Percentiles rank a stretch among this genome's conserved stretches.
Conservation (phyloP, 2,888 invertebrate species). For the Thymelicus lineola region DNA sequence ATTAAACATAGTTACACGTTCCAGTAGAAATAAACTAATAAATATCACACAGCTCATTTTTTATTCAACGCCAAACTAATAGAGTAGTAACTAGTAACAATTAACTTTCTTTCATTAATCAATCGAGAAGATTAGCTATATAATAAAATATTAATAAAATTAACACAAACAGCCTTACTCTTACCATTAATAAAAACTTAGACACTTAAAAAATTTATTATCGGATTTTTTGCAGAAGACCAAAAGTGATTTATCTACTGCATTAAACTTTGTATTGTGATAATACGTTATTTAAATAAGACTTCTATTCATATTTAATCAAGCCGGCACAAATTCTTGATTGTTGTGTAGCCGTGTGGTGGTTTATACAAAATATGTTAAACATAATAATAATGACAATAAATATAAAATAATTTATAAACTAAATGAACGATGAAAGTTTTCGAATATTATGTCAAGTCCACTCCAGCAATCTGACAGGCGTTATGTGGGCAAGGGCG, state of each 20-base stretch:
- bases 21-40: constrained; percentile 13
- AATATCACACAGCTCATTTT: no score
- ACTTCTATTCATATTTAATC: no score
- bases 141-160: background rate
- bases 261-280: no score
- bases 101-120: background rate
- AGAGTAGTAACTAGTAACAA: background rate
- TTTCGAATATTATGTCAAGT: background rate
- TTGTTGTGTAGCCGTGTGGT: no score
- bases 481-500: background rate
- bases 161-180: no score
- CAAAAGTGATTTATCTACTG: background rate
- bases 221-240: background rate
- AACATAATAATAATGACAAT: no score
- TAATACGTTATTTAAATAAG: no score
- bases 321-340: no score
- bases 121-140: background rate
- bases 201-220: no score
- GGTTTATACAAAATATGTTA: no score
- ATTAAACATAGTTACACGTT: background rate
- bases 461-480: background rate
- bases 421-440: background rate
- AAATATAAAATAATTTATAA: background rate
- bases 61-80: no score
- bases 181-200: no score